Percentiles rank a stretch among this genome's conserved stretches.
Conservation (phyloP, 2,888 invertebrate genomes). For the Micropterix aruncella region DNA sequence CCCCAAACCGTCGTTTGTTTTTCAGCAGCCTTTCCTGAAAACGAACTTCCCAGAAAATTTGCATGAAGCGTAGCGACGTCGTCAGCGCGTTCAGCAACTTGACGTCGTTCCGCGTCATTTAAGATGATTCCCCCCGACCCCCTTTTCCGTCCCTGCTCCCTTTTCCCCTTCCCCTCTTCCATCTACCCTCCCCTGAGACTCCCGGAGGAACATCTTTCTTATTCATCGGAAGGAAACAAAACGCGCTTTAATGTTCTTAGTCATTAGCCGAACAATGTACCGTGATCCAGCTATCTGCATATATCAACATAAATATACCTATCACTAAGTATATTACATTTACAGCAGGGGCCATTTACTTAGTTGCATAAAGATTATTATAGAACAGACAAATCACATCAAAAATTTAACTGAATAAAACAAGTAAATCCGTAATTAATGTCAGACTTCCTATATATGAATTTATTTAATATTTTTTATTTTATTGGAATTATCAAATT, state of each 20-base stretch:
- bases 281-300: not conserved
- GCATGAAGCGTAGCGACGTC: not conserved
- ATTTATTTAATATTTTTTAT: too few species aligned
- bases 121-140: not conserved
- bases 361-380: too few species aligned
- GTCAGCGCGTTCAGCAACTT: too few species aligned
- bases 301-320: too few species aligned
- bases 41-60: not conserved
- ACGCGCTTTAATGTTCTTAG: not conserved
- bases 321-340: too few species aligned
- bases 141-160: not conserved
- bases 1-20: not conserved
- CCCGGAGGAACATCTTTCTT: not conserved
- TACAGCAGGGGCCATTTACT: too few species aligned
- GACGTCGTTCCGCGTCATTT: not conserved
- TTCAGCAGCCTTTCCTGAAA: not conserved
- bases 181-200: not conserved
- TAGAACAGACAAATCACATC: too few species aligned
- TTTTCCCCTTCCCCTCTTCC: not conserved
- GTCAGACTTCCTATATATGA: too few species aligned
- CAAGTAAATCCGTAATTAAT: too few species aligned
- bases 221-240: not conserved
- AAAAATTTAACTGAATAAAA: too few species aligned
- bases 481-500: too few species aligned
- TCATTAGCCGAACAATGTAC: not conserved